These are phyloP conservation scores for Phalangium opilio DNA, from an alignment of 2,888 invertebrate genomes.

Conservation along the genomic window DNA sequence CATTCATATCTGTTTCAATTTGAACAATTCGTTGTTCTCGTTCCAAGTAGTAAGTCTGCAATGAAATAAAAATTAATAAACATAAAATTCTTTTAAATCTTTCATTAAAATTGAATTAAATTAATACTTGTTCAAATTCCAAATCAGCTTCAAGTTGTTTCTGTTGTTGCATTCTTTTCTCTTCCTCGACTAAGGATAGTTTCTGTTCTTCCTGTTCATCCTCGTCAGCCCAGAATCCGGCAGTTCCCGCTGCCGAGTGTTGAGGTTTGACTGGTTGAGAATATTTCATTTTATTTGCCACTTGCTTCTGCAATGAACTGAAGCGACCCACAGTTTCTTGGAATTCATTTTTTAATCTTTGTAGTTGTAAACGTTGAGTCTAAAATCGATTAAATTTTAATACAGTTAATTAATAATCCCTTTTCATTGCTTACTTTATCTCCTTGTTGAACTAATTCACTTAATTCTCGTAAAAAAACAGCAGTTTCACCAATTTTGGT, in stretches of 20 bases:
- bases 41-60: constrained; percentile 67
- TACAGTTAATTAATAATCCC: no score
- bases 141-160: constrained; percentile 32
- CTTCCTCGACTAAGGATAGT: constrained; percentile 26
- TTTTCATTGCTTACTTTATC: no score
- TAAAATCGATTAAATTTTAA: no score
- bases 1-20: constrained; percentile 80
- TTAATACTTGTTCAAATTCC: constrained; percentile 25
- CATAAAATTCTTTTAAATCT: not conserved
- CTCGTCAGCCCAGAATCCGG: constrained; percentile 28
- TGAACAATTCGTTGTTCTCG: constrained; percentile 77
- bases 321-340: no score
- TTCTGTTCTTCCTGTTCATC: constrained; percentile 29
- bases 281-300: not conserved
- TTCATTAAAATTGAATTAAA: constrained; percentile 20
- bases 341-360: no score
- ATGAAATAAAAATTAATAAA: constrained; percentile 24
- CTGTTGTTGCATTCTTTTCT: constrained; percentile 25
- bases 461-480: no score
- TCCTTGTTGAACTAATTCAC: no score
- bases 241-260: not conserved
- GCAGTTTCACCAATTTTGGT: no score
- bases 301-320: not conserved
- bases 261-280: not conserved
- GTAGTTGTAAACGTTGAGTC: no score